These are phyloP conservation scores for Aplochiton taeniatus DNA, from an alignment of 2,797 vertebrate genomes.

Conservation along the genomic window DNA sequence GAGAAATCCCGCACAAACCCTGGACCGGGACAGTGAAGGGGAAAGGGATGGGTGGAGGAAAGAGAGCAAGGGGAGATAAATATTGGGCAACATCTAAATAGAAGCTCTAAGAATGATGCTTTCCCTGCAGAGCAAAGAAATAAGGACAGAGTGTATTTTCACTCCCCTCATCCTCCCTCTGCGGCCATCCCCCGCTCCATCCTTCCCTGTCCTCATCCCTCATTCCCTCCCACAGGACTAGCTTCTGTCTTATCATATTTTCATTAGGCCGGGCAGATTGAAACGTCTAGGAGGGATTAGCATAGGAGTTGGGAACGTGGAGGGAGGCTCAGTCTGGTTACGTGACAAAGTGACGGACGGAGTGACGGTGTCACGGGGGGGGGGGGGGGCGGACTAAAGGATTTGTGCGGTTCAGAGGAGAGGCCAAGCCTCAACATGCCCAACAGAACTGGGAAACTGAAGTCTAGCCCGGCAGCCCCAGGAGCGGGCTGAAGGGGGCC, in stretches of 20 bases:
- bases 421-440: no score
- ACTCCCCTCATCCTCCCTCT: constrained; percentile 74
- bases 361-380: no score
- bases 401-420: no score
- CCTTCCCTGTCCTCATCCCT: constrained; percentile 54
- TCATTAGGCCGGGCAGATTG: constrained; percentile 79
- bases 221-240: constrained; percentile 59
- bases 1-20: not conserved
- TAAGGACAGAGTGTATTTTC: constrained; percentile 90
- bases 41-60: not conserved
- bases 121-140: constrained; percentile 88
- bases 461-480: no score
- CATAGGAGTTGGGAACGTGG: constrained; percentile 38
- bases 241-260: constrained; percentile 80
- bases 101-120: constrained; percentile 87
- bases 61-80: not conserved
- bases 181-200: constrained; percentile 67
- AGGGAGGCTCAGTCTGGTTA: constrained; percentile 28
- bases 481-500: constrained; percentile 7
- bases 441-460: no score
- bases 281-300: constrained; percentile 75
- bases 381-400: no score
- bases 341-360: not conserved
- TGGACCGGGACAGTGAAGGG: constrained; percentile 13
- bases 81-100: constrained; percentile 81